Evolutionary conservation across 2,113 vertebrate species (phyloP), one percentile per base, ranked within the genome.

Genomic region (Corythoichthys haematopterus): DNA sequence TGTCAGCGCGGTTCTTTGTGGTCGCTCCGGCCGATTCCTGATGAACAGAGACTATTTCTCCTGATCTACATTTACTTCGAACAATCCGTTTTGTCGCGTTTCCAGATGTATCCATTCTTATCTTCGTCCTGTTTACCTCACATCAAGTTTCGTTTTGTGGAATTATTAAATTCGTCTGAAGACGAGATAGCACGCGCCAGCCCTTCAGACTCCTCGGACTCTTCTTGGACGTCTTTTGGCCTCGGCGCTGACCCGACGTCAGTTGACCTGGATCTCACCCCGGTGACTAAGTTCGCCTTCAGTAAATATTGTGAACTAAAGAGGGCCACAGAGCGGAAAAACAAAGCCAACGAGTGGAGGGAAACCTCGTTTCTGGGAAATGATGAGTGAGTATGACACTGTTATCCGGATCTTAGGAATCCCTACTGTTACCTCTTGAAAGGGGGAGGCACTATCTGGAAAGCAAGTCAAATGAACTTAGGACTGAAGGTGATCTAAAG

Each of bases 331-430:
- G 56, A 53, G 38, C 16, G 37, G 35, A 64, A 20, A 1, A 35
- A 7, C 20, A 1, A 14, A 33, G 3, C 28, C 43, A 45, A 63
- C 1, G 46, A 12, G 6, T 89, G 88, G 88, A 70, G 64, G 40
- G 87, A 90, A 70, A 90, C 88, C 0, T 88, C 86, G 66, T 88
- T 90, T 69, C 80, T 87, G 3, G 83, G 83, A 45, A 53, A 74
- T 52, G 77, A 83, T 12, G 64, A 85, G 87, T 88, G 72, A 84
- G 87, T 88, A 68, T 35, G 40, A 56, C 14, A n/a, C 11, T 35
- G 33, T 71, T 37, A 13, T 59, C 6, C 11, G 1, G 7, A 53
- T 12, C 3, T 61, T 60, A 12, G 59, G 57, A 40, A 40, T 43
- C 15, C 16, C 2, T 20, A 1, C 8, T 59, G 36, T 38, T 37